Conservation (phyloP, 1,140 invertebrate genomes). For the Bombyx mandarina region DNA sequence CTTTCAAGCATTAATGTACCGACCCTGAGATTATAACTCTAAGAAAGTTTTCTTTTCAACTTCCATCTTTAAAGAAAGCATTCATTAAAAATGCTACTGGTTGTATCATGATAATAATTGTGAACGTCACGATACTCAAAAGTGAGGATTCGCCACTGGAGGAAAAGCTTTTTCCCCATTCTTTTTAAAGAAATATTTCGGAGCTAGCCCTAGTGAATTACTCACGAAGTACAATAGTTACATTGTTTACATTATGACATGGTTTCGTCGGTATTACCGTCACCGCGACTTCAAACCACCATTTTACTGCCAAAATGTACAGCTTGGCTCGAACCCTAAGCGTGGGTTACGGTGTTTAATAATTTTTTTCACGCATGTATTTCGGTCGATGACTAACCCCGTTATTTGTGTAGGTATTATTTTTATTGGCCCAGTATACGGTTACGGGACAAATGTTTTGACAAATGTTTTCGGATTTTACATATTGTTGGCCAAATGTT, state of each 20-base stretch:
- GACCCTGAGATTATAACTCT: no score
- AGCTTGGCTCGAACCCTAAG: conserved; percentile 24
- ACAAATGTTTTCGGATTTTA: conserved; percentile 20
- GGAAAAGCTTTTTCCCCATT: no score
- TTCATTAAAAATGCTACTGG: no score
- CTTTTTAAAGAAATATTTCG: no score
- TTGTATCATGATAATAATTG: no score
- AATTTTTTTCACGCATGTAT: conserved; percentile 32
- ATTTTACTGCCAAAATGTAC: conserved; percentile 11
- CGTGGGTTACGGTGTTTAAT: conserved; percentile 27
- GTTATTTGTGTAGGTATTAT: conserved; percentile 35
- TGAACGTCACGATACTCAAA: no score
- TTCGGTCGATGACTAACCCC: conserved; percentile 46
- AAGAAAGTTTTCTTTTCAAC: no score
- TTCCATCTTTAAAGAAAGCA: no score
- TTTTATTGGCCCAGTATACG: conserved; percentile 40
- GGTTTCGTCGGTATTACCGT: conserved; percentile 11
- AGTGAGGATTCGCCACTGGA: no score
- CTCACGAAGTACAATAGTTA: background rate
- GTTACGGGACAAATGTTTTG: conserved; percentile 30
- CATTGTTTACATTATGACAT: conserved; percentile 16
- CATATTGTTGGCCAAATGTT: conserved; percentile 2
- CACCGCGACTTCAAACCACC: conserved; percentile 3
- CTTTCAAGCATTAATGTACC: no score
- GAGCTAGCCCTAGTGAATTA: no score